phyloP scores from a whole-genome alignment of 2,888 invertebrate genomes.

The Oegoconia quadripuncta region DNA sequence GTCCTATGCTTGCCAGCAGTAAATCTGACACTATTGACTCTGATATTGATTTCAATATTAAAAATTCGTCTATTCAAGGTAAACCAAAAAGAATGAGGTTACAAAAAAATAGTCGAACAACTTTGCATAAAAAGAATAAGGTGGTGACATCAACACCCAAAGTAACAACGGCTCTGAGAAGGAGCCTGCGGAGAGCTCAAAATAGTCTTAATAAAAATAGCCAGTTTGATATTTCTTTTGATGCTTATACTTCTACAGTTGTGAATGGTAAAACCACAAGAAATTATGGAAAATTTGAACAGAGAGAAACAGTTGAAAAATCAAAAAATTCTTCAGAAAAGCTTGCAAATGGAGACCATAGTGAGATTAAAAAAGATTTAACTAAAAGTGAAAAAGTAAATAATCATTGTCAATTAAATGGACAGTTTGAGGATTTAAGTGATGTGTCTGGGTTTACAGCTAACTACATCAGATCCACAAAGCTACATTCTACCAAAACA shows the following conservation, averaged over 20 bases:
- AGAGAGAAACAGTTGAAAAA: conserved; percentile 22
- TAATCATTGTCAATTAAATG: conserved; percentile 30
- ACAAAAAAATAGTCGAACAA: conserved; percentile 37
- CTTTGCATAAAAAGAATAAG: conserved; percentile 51
- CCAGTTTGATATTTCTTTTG: conserved; percentile 50
- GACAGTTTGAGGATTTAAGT: conserved; percentile 65
- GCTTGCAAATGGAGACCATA: conserved; percentile 33
- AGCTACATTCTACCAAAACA: conserved; percentile 52
- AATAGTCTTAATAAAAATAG: conserved; percentile 38
- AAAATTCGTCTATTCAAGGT: conserved; percentile 41
- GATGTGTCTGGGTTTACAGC: conserved; percentile 73
- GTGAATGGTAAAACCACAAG: conserved; percentile 35
- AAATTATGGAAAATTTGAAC: conserved; percentile 20
- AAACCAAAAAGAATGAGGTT: conserved; percentile 46
- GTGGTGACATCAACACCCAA: conserved; percentile 62
- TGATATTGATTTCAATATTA: conserved; percentile 61
- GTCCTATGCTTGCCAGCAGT: conserved; percentile 34
- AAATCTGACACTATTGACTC: conserved; percentile 50
- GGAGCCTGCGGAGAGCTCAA: conserved; percentile 54
- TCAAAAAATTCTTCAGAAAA: conserved; percentile 23
- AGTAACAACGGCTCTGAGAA: conserved; percentile 37
- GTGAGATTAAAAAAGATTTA: conserved; percentile 27
- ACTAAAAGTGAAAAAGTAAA: conserved; percentile 27
- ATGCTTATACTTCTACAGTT: conserved; percentile 35
- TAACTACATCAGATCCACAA: conserved; percentile 71